phyloP scores from a whole-genome alignment of 2,113 vertebrate genomes.

The Agelaius phoeniceus region DNA sequence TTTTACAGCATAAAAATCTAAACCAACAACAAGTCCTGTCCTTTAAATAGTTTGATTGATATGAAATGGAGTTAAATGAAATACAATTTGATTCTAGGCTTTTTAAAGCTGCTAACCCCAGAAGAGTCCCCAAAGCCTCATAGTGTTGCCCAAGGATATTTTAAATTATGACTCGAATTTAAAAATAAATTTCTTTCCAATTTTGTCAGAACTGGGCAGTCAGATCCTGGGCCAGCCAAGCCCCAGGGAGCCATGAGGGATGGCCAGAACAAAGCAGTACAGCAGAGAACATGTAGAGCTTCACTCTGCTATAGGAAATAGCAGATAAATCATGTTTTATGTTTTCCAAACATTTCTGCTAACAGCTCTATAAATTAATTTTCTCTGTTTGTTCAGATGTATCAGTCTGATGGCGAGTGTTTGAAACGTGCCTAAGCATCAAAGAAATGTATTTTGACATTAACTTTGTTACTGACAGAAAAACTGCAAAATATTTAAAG shows the following conservation, averaged over 20 bases:
- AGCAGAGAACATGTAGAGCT: neutral
- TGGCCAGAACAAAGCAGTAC: neutral
- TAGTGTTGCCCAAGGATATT: neutral
- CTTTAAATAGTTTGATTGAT: neutral
- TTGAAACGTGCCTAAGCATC: neutral
- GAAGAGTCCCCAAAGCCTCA: neutral
- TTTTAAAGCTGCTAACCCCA: neutral
- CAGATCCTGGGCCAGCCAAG: neutral
- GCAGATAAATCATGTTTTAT: neutral
- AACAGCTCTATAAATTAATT: neutral
- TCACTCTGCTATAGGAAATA: neutral
- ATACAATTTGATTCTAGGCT: neutral
- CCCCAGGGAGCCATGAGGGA: fast-evolving
- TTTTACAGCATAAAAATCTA: neutral
- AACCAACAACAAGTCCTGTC: neutral
- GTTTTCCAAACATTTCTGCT: neutral
- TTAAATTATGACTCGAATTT: neutral
- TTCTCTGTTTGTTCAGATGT: neutral
- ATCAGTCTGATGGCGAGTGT: neutral
- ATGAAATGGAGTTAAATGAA: neutral
- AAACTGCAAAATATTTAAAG: neutral
- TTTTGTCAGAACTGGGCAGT: neutral
- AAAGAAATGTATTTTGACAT: neutral
- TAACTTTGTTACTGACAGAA: neutral
- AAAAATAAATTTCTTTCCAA: neutral